Evolutionary conservation across 2,113 vertebrate genomes (phyloP), one percentile per base, ranked within the genome.

Genomic region (Crotalus helleri): DNA sequence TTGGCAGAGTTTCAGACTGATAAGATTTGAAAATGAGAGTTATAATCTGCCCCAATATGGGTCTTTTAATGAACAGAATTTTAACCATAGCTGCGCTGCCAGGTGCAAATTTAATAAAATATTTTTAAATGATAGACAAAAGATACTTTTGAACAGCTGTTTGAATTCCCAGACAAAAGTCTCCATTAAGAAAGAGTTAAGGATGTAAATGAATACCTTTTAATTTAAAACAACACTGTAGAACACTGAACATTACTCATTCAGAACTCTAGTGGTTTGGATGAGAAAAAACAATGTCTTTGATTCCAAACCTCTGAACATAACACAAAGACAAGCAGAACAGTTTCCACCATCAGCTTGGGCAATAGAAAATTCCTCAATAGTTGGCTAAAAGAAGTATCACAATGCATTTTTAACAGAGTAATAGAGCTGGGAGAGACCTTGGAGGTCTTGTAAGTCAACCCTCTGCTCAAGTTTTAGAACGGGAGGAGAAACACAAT

Each of bases 71-170:
- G 95, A 97, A 96, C 94, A 97, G 96, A 95, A 26, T 96, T 97
- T 97, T 97, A 97, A 97, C 97, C 96, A 93, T 95, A 95, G 74
- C 96, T 96, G 93, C 95, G 94, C 90, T 96, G 95, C 97, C 97
- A 98, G 97, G 97, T 98, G 97, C 96, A 97, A 97, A 97, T 97
- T 98, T 97, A 98, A 98, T 98, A 97, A 97, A 97, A 97, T 94
- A 96, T 96, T 97, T 81, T 97, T 96, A 97, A 97, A 97, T 97
- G 96, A 98, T 97, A 97, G 94, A 97, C 97, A 96, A 95, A 95
- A 96, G 95, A 95, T 94, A 94, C 95, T 95, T 97, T 97, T 95
- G 96, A 98, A 96, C 97, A 98, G 96, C 97, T 98, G 97, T 97
- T 97, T 96, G 94, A 96, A 97, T 95, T 97, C 90, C 91, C 92